Percentiles rank a stretch among this genome's conserved stretches.
These are phyloP conservation scores for Balaenoptera acutorostrata DNA, from an alignment of 2,113 vertebrate genomes.

Conservation along the genomic window DNA sequence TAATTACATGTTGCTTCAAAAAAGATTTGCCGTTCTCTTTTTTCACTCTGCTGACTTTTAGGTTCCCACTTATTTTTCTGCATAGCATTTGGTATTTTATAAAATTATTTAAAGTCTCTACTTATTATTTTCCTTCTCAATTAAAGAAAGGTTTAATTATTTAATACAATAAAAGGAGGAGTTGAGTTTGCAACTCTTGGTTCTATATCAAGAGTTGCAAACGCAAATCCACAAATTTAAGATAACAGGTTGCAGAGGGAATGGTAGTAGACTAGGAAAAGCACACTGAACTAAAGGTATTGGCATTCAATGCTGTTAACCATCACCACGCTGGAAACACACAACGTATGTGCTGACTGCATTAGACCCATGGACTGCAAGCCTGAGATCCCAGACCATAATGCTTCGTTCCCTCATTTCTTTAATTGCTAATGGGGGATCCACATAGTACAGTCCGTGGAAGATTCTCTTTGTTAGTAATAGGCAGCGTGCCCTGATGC, in stretches of 20 bases:
- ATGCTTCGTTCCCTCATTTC: neutral
- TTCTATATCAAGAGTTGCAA: neutral
- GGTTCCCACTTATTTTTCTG: neutral
- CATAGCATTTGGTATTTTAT: neutral
- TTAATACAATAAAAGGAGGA: neutral
- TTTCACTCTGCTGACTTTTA: slow-evolving; percentile 12
- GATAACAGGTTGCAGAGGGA: neutral
- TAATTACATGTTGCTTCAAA: slow-evolving; percentile 23
- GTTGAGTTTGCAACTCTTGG: neutral
- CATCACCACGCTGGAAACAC: neutral
- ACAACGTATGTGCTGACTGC: neutral
- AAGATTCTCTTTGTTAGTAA: neutral
- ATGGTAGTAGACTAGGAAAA: neutral
- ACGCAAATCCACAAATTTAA: neutral
- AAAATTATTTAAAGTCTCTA: neutral
- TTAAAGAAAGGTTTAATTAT: neutral
- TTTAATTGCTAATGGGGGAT: neutral
- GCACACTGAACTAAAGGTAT: neutral
- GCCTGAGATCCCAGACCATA: neutral
- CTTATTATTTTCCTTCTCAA: neutral
- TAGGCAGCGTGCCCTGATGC: neutral
- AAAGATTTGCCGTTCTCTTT: slow-evolving; percentile 38
- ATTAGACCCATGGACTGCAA: neutral
- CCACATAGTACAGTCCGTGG: neutral
- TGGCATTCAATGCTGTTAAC: neutral